phyloP scores from a whole-genome alignment of 2,888 invertebrate genomes.

The Lasioglossum vierecki region DNA sequence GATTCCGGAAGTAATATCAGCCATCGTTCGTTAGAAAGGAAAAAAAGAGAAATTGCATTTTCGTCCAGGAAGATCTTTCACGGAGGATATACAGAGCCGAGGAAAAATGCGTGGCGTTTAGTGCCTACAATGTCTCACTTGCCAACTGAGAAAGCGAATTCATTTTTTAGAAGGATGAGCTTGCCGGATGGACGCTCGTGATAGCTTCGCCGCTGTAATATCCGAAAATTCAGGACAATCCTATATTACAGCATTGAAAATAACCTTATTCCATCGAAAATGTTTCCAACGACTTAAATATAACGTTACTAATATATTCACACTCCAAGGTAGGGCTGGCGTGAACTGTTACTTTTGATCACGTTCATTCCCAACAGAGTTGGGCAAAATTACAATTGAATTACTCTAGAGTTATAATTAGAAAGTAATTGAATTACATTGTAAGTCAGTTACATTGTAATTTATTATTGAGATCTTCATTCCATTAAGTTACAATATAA shows the following conservation, averaged over 20 bases:
- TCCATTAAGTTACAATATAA: too few relatives aligned
- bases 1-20: slow-evolving; percentile 9
- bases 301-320: background rate
- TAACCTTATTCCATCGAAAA: background rate
- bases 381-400: too few relatives aligned
- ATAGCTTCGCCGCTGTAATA: background rate
- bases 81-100: background rate
- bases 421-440: too few relatives aligned
- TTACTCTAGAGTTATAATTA: too few relatives aligned
- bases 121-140: background rate
- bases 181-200: background rate
- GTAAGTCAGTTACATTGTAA: too few relatives aligned
- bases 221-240: background rate
- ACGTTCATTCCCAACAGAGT: too few relatives aligned
- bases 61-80: background rate
- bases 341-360: too few relatives aligned
- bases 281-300: background rate
- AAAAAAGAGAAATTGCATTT: slow-evolving; percentile 4
- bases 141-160: background rate
- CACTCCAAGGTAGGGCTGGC: too few relatives aligned
- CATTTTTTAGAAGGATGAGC: slow-evolving; percentile 3
- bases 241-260: background rate
- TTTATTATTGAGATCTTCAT: too few relatives aligned
- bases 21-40: background rate
- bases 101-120: background rate